Percentiles rank a stretch among this genome's conserved stretches.
Conservation (phyloP, 2,797 vertebrate genomes). For the Enteromius fasciolatus region DNA sequence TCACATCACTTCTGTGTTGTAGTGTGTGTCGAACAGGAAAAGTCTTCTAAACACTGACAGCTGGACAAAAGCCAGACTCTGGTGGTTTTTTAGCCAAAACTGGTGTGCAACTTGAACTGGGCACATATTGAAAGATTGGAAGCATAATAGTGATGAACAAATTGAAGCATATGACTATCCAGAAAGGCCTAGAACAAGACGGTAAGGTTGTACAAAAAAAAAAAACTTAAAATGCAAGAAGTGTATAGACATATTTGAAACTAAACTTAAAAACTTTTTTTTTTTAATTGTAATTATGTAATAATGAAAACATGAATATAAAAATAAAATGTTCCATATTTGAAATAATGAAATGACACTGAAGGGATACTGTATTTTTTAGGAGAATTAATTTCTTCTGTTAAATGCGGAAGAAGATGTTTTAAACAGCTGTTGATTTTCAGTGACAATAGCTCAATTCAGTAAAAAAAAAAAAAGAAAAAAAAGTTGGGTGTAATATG, state of each 20-base stretch:
- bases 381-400: too few relatives aligned
- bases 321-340: too few relatives aligned
- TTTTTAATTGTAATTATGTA: too few relatives aligned
- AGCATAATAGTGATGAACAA: slow-evolving; percentile 35
- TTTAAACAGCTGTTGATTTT: too few relatives aligned
- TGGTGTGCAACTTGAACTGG: slow-evolving; percentile 37
- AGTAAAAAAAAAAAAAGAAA: background rate
- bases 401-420: too few relatives aligned
- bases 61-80: slow-evolving; percentile 50
- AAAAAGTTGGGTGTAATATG: background rate
- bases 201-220: background rate
- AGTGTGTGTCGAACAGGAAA: slow-evolving; percentile 39
- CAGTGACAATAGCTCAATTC: background rate
- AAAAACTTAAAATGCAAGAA: too few relatives aligned
- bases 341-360: too few relatives aligned
- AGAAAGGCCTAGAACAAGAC: slow-evolving; percentile 58
- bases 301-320: too few relatives aligned
- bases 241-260: too few relatives aligned
- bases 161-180: slow-evolving; percentile 32
- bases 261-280: too few relatives aligned
- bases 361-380: too few relatives aligned
- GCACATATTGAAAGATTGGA: slow-evolving; percentile 42
- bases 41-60: slow-evolving; percentile 48
- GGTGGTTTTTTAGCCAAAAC: slow-evolving; percentile 13
- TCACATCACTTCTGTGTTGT: slow-evolving; percentile 16